phyloP scores from a whole-genome alignment of 2,797 vertebrate genomes.

The Eospalax fontanierii region DNA sequence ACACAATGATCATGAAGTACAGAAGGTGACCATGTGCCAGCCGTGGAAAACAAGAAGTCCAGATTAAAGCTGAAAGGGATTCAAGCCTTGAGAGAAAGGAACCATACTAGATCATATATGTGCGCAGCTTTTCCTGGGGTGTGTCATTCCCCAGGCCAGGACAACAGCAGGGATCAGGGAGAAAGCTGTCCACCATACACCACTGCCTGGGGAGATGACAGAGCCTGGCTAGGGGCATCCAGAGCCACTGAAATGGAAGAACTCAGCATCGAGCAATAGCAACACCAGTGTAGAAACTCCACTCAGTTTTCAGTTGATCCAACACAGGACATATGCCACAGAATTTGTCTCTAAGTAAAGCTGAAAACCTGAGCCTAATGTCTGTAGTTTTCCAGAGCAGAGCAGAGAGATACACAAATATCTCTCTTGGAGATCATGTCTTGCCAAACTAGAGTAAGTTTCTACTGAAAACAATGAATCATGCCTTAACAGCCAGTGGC shows the following conservation, averaged over 20 bases:
- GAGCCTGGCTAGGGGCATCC: no score
- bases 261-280: background rate
- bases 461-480: slow-evolving; percentile 11
- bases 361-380: background rate
- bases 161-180: background rate
- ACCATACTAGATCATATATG: background rate
- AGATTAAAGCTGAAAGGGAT: slow-evolving; percentile 22
- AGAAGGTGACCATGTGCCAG: background rate
- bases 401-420: background rate
- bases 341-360: background rate
- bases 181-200: background rate
- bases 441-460: slow-evolving; percentile 27
- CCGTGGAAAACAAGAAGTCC: background rate
- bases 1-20: background rate
- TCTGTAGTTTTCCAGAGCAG: background rate
- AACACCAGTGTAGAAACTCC: background rate
- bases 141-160: background rate
- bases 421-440: background rate
- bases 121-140: background rate
- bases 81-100: slow-evolving; percentile 4
- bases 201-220: background rate
- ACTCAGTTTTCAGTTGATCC: background rate
- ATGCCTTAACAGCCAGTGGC: background rate
- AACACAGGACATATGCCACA: background rate
- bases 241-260: background rate